These are phyloP conservation scores for Spermophilus dauricus DNA, from an alignment of 2,113 vertebrate genomes.

Conservation along the genomic window DNA sequence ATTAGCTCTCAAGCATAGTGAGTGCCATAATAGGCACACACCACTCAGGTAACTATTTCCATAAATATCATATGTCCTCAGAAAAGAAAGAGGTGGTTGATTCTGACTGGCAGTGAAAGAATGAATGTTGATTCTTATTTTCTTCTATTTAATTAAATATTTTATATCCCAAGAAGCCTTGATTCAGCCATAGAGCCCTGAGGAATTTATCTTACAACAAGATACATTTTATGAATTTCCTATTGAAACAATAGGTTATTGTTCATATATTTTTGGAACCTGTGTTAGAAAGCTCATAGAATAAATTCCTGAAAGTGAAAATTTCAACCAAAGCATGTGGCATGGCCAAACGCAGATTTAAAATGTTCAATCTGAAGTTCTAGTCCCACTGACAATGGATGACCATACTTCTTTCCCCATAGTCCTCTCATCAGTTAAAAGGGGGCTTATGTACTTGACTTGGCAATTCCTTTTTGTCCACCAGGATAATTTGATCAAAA, in stretches of 20 bases:
- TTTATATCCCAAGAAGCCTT: neutral
- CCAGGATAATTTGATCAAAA: neutral
- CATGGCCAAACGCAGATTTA: slow-evolving; percentile 45
- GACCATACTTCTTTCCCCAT: neutral
- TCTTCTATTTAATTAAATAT: slow-evolving; percentile 45
- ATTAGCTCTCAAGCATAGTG: neutral
- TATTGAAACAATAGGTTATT: slow-evolving; percentile 58
- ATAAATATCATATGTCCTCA: neutral
- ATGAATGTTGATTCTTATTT: slow-evolving; percentile 31
- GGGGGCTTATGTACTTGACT: neutral
- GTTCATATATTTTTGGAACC: slow-evolving; percentile 38
- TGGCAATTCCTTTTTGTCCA: neutral
- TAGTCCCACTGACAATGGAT: neutral
- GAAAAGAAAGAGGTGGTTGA: neutral
- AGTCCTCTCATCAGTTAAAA: neutral
- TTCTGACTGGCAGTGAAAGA: neutral
- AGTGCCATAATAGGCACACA: neutral
- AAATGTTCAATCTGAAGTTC: slow-evolving; percentile 9
- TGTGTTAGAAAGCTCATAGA: slow-evolving; percentile 35
- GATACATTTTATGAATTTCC: slow-evolving; percentile 62
- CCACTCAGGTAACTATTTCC: neutral
- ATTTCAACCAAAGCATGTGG: neutral
- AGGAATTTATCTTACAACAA: slow-evolving; percentile 59
- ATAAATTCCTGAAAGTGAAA: slow-evolving; percentile 23
- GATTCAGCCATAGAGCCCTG: neutral